Percentiles rank a stretch among this genome's conserved stretches.
phyloP scores from a whole-genome alignment of 2,113 vertebrate species.

The Lichenostomus cassidix region DNA sequence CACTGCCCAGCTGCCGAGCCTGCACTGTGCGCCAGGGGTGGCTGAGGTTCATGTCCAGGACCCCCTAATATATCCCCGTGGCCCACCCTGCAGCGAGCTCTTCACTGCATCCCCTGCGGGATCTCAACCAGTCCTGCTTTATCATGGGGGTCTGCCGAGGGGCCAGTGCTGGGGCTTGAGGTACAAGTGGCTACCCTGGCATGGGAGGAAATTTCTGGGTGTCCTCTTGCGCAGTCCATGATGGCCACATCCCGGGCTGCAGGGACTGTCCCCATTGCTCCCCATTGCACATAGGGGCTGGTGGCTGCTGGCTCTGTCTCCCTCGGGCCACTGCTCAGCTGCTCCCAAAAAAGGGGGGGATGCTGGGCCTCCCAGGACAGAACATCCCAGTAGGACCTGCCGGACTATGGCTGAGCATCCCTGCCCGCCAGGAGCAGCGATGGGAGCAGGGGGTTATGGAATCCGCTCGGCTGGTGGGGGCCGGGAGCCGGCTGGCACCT shows the following conservation, averaged over 20 bases:
- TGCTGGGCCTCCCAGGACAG: neutral
- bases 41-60: neutral
- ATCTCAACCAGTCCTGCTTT: fast-evolving
- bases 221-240: fast-evolving
- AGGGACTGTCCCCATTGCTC: neutral
- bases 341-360: fast-evolving
- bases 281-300: fast-evolving
- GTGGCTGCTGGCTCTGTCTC: neutral
- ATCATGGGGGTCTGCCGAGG: fast-evolving
- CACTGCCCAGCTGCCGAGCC: neutral
- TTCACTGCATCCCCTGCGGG: fast-evolving
- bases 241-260: neutral
- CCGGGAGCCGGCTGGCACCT: neutral
- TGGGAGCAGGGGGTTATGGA: fast-evolving
- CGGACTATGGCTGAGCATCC: fast-evolving
- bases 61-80: neutral
- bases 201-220: neutral
- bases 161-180: neutral
- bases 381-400: neutral
- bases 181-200: fast-evolving
- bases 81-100: fast-evolving
- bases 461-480: neutral
- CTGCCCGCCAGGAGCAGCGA: fast-evolving
- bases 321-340: fast-evolving
- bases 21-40: fast-evolving